Conservation (phyloP, 2,888 invertebrate species). For the Tinea trinotella region DNA sequence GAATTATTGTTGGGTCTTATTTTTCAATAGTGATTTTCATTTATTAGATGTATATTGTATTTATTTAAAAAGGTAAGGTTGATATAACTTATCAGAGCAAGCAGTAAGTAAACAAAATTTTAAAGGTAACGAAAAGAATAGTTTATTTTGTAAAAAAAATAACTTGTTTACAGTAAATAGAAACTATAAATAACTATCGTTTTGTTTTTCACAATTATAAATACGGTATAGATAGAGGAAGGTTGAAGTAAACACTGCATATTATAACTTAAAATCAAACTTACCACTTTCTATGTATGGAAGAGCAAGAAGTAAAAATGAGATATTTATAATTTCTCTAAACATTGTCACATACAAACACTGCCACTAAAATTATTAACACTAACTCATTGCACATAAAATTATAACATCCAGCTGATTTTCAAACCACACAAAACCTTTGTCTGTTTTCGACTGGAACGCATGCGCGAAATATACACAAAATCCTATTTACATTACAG, state of each 20-base stretch:
- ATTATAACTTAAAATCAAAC: conserved; percentile 34
- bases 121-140: too few species aligned
- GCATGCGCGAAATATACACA: conserved; percentile 70
- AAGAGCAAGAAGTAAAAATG: conserved; percentile 77
- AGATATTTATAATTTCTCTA: conserved; percentile 77
- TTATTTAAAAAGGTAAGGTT: too few species aligned
- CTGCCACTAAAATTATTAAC: conserved; percentile 44
- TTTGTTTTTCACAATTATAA: not conserved
- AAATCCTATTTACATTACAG: conserved; percentile 68
- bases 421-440: conserved; percentile 74
- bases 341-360: conserved; percentile 71
- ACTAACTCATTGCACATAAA: conserved; percentile 70
- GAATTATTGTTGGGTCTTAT: too few species aligned
- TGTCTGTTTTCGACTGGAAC: conserved; percentile 70
- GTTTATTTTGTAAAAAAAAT: too few species aligned
- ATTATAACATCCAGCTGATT: conserved; percentile 64
- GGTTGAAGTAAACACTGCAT: conserved; percentile 6
- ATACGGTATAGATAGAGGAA: not conserved
- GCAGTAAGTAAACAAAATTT: too few species aligned
- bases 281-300: conserved; percentile 81
- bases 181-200: not conserved
- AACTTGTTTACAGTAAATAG: not conserved
- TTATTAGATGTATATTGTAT: too few species aligned
- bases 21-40: too few species aligned
- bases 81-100: too few species aligned